Evolutionary conservation across 2,797 vertebrate genomes (phyloP).

Genomic region (Myotis findleyi): DNA sequence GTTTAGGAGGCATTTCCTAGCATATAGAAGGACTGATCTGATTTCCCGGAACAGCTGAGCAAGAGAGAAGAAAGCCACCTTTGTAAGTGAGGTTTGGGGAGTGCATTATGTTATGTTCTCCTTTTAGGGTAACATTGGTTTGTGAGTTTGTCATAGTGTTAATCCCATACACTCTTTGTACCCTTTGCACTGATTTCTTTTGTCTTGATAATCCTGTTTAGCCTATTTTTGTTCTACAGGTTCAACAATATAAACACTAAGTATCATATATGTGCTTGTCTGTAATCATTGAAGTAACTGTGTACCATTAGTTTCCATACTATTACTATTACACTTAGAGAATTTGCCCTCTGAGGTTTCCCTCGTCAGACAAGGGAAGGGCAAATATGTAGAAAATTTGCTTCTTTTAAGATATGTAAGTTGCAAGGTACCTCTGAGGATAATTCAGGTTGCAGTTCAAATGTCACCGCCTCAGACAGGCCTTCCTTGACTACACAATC

Average conservation of each 20-base stretch:
- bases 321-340: background rate
- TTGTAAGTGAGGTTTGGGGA: background rate
- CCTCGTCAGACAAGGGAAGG: background rate
- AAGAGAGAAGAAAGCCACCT: background rate
- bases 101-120: background rate
- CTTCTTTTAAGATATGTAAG: constrained; percentile 23
- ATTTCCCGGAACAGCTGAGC: background rate
- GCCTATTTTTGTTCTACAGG: background rate
- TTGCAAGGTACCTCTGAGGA: background rate
- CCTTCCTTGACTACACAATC: background rate
- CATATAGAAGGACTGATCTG: background rate
- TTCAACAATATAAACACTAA: constrained; percentile 20
- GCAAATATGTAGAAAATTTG: constrained; percentile 15
- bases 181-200: constrained; percentile 17
- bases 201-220: background rate
- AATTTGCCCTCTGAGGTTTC: background rate
- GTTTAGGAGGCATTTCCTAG: background rate
- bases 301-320: background rate
- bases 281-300: background rate
- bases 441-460: background rate
- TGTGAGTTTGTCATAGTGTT: background rate
- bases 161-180: background rate
- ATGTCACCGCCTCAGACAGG: background rate
- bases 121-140: background rate
- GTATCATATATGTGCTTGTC: background rate